Base-by-base conservation (phyloP, 2,888 invertebrate species). In the Amaurobius ferox region DNA sequence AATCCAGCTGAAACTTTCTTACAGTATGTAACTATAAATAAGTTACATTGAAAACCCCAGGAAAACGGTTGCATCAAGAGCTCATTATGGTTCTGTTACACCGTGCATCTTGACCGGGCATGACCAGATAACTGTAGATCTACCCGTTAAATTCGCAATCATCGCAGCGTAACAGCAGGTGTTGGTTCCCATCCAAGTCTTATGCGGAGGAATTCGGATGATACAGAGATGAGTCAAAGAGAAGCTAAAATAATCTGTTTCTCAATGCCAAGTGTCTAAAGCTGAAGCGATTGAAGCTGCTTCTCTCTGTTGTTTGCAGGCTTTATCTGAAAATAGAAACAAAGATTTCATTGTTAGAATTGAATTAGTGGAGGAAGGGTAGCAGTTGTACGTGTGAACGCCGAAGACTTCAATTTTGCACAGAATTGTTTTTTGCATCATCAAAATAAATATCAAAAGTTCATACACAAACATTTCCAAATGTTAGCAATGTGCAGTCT, bases 171-270 rank as follows among this genome's bases (percentile, higher is more conserved):
- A 72, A 79, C 78, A 79, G 68, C 80, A 74, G 74, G 74, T 81
- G 74, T 55, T 81, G 81, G 81, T 76, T 29, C 40, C 26, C 19
- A 40, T 81, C 81, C 81, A 81, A 81, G 30, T 81, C 81, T 81
- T 81, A 74, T 44, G 74, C 28, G 30, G 13, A 62, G 67, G 74
- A 73, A 81, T 81, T 55, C 62, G 55, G 28, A 48, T 80, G 79
- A 55, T 73, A 72, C 72, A 67, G 48, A 67, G 39, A 67, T 80
- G 80, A 80, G 67, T 80, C 80, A 80, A 39, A 72, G 44, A 40
- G 72, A 72, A 16, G 61, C 74, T 68, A 81, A 81, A 81, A 74
- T 81, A 81, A 74, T 81, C 81, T 74, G 30, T 68, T 68, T 74
- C 74, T 81, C 81, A 81, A 74, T 81, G 81, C 81, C 81, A 81